Conservation (phyloP, 2,113 vertebrate species). For the Solea senegalensis region DNA sequence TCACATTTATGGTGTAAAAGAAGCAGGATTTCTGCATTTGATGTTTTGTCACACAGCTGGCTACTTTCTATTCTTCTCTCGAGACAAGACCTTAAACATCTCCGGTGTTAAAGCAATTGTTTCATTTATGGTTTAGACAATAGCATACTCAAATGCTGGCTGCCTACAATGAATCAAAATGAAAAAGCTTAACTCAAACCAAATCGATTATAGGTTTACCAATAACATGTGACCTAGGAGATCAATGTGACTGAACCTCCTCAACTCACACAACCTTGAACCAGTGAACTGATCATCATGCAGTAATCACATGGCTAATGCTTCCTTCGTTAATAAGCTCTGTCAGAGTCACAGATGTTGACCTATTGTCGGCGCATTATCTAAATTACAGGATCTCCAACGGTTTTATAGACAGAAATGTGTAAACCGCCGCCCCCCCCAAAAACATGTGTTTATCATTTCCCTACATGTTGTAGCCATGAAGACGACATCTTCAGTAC, state of each 20-base stretch:
- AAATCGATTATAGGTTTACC: constrained; percentile 4
- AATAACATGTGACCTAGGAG: constrained; percentile 20
- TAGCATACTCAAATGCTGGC: background rate
- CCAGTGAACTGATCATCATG: background rate
- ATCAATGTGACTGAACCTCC: constrained; percentile 1
- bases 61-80: background rate
- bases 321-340: background rate
- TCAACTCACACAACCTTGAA: background rate
- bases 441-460: background rate
- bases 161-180: background rate
- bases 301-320: background rate
- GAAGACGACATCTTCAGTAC: background rate
- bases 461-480: background rate
- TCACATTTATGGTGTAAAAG: background rate
- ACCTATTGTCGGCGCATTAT: too few species aligned
- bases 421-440: too few species aligned
- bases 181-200: background rate
- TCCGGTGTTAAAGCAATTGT: too few species aligned
- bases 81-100: background rate
- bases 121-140: too few species aligned
- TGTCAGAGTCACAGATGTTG: background rate
- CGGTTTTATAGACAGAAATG: background rate
- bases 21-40: too few species aligned
- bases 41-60: background rate
- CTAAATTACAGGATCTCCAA: background rate